Evolutionary conservation across 1,140 invertebrate genomes (phyloP).

Genomic region (Danaus plexippus): DNA sequence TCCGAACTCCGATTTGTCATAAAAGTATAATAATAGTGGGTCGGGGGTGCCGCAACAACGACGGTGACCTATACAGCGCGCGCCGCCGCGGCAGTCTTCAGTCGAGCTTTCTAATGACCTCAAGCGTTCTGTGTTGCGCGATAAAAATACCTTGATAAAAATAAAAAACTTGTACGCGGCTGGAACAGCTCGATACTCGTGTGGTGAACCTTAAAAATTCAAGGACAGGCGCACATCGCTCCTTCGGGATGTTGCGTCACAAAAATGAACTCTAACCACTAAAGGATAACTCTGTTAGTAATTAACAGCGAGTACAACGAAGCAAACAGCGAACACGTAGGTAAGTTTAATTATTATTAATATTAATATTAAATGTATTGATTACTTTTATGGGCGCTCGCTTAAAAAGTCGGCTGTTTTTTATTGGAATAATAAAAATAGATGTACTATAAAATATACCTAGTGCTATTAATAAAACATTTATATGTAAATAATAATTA

Average conservation of each 20-base stretch:
- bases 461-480: no score
- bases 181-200: slow-evolving; percentile 42
- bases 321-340: slow-evolving; percentile 34
- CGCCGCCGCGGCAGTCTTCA: slow-evolving; percentile 69
- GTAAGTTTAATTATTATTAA: slow-evolving; percentile 24
- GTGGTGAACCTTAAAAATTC: slow-evolving; percentile 29
- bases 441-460: no score
- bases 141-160: slow-evolving; percentile 34
- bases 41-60: slow-evolving; percentile 64
- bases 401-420: no score
- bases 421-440: no score
- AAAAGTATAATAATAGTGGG: slow-evolving; percentile 71
- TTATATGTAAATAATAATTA: no score
- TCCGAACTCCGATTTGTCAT: slow-evolving; percentile 65
- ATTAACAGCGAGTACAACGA: slow-evolving; percentile 40
- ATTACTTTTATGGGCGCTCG: background rate
- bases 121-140: slow-evolving; percentile 60
- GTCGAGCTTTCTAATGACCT: slow-evolving; percentile 68
- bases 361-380: background rate
- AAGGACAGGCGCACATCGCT: slow-evolving; percentile 44
- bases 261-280: slow-evolving; percentile 60
- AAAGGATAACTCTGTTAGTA: slow-evolving; percentile 52
- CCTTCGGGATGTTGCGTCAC: slow-evolving; percentile 26
- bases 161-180: slow-evolving; percentile 45
- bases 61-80: slow-evolving; percentile 62